These are phyloP conservation scores for Cetoscarus ocellatus DNA, from an alignment of 2,797 vertebrate species.

Conservation along the genomic window DNA sequence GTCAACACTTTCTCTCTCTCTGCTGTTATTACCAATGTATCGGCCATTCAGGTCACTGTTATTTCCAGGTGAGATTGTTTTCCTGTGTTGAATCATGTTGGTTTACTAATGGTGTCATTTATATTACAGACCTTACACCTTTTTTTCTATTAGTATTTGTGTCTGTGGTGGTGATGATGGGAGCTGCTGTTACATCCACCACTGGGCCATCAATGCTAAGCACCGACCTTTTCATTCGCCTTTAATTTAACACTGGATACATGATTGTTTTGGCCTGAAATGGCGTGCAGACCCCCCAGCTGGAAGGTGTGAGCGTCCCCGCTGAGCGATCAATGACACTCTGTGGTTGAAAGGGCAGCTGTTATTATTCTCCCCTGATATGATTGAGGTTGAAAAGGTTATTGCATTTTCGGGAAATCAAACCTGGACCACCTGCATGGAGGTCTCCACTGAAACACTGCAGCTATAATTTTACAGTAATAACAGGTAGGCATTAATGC, in stretches of 20 bases:
- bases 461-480: slow-evolving; percentile 14
- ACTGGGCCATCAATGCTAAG: slow-evolving; percentile 14
- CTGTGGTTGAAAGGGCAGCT: slow-evolving; percentile 32
- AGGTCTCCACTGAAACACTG: slow-evolving; percentile 1
- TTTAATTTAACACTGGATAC: slow-evolving; percentile 17
- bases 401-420: slow-evolving; percentile 40
- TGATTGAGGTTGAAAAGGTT: slow-evolving; percentile 46
- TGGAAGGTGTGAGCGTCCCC: slow-evolving; percentile 13
- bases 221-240: slow-evolving; percentile 17
- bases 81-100: neutral
- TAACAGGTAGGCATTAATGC: slow-evolving; percentile 26
- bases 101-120: neutral
- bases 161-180: neutral
- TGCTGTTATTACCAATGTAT: neutral
- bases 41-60: neutral
- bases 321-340: slow-evolving; percentile 24
- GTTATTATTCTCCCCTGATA: slow-evolving; percentile 38
- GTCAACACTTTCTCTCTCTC: neutral
- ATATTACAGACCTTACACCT: neutral
- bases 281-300: slow-evolving; percentile 12
- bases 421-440: slow-evolving; percentile 19
- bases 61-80: neutral
- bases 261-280: slow-evolving; percentile 29
- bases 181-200: neutral
- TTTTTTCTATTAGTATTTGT: neutral